Percentiles rank a stretch among this genome's conserved stretches.
Conservation (phyloP, 2,797 vertebrate species). For the Trematocara caparti region DNA sequence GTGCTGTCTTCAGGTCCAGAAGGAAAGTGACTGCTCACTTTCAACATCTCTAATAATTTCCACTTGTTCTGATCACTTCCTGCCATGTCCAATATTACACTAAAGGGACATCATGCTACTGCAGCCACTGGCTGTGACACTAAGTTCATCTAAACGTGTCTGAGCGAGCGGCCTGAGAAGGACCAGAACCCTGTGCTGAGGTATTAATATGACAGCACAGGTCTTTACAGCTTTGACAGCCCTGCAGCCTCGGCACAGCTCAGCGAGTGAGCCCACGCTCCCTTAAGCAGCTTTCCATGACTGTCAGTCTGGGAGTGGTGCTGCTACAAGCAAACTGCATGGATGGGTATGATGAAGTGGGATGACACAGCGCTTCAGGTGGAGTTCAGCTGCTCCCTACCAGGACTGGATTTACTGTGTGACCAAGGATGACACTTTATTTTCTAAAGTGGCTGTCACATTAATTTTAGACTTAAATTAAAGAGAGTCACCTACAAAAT, state of each 20-base stretch:
- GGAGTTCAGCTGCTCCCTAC: conserved; percentile 6
- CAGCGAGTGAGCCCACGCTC: conserved; percentile 14
- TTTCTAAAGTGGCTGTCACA: neutral
- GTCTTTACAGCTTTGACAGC: conserved; percentile 44
- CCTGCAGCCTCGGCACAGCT: conserved; percentile 34
- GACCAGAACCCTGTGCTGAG: neutral
- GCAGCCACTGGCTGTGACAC: conserved; percentile 14
- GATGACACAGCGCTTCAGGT: conserved; percentile 45
- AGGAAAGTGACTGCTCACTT: neutral
- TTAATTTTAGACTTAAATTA: neutral
- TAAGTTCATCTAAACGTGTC: conserved; percentile 25
- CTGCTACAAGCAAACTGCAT: conserved; percentile 21
- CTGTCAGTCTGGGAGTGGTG: conserved; percentile 35
- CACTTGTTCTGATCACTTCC: neutral
- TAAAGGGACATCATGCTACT: neutral
- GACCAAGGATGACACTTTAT: neutral
- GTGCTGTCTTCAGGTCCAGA: neutral
- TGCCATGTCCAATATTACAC: conserved; percentile 9
- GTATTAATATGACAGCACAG: conserved; percentile 52
- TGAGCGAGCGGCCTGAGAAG: conserved; percentile 8
- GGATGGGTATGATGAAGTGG: conserved; percentile 31
- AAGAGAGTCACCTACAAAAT: neutral
- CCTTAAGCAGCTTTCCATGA: conserved; percentile 64
- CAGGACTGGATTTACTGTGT: neutral
- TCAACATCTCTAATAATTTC: neutral